These are phyloP conservation scores for Neocrepidodera transversa DNA, from an alignment of 2,888 invertebrate genomes.

Conservation along the genomic window DNA sequence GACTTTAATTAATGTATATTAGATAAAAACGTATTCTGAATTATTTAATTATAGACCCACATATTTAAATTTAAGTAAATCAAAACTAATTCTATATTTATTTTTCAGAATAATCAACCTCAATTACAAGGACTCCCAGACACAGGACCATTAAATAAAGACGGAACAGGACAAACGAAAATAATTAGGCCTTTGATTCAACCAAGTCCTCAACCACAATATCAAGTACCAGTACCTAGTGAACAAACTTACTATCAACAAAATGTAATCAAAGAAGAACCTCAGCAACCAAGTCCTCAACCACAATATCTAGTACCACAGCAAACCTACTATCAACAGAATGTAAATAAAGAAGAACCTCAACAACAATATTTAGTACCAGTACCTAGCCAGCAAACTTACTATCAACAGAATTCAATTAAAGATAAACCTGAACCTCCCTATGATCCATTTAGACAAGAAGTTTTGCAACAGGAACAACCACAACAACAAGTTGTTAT, in stretches of 20 bases:
- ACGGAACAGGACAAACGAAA: conserved; percentile 2
- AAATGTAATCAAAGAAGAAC: not conserved
- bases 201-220: not conserved
- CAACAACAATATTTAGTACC: conserved; percentile 19
- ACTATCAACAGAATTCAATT: not conserved
- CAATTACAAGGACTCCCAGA: conserved; percentile 37
- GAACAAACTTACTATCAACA: conserved; percentile 6
- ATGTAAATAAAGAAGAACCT: conserved; percentile 14
- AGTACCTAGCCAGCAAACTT: conserved; percentile 16
- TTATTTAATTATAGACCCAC: no score
- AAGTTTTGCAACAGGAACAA: conserved; percentile 4
- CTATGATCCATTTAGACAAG: conserved; percentile 4
- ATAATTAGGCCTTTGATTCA: not conserved
- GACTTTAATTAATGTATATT: not conserved
- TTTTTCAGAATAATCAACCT: conserved; percentile 37
- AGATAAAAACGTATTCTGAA: not conserved
- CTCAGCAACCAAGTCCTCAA: conserved; percentile 9
- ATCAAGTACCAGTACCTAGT: not conserved
- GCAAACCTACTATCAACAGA: conserved; percentile 19
- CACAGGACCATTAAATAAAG: conserved; percentile 26
- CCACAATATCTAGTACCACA: conserved; percentile 17
- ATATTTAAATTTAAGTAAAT: no score
- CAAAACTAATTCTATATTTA: no score
- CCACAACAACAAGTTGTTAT: conserved; percentile 24
- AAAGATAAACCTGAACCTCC: conserved; percentile 2